Evolutionary conservation across 2,113 vertebrate species (phyloP).

Genomic region (Balaeniceps rex): DNA sequence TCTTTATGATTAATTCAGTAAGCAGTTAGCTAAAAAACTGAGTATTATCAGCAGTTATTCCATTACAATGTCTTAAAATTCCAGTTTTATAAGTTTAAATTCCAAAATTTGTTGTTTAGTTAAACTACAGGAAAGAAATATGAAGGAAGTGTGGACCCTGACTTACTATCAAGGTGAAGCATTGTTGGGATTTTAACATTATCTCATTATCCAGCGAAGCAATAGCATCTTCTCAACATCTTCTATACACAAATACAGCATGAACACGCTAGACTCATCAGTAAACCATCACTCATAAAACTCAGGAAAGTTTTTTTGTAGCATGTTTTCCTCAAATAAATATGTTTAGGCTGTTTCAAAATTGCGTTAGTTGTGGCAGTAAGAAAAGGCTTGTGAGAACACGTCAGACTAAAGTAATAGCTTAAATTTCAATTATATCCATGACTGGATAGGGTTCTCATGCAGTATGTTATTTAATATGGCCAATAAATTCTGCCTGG

Average conservation of each 20-base stretch:
- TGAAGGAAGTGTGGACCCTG: background rate
- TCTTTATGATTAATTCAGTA: background rate
- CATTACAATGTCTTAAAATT: background rate
- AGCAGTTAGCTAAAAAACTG: background rate
- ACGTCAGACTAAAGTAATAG: background rate
- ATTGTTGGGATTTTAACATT: background rate
- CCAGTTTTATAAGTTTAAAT: background rate
- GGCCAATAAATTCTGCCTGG: background rate
- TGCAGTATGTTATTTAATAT: background rate
- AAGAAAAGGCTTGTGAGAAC: background rate
- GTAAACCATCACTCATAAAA: background rate
- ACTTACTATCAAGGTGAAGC: background rate
- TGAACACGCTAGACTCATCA: background rate
- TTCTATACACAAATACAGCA: background rate
- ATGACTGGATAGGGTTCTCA: background rate
- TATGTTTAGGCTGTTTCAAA: background rate
- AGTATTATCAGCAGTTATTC: background rate
- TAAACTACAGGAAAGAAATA: background rate
- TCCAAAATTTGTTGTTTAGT: background rate
- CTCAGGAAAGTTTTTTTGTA: background rate
- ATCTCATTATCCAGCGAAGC: background rate
- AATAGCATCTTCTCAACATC: background rate
- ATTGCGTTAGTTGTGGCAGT: background rate
- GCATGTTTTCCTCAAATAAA: background rate
- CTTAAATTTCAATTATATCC: background rate